phyloP scores from a whole-genome alignment of 64 coral and sea anemone genomes.

The Actinia tenebrosa region DNA sequence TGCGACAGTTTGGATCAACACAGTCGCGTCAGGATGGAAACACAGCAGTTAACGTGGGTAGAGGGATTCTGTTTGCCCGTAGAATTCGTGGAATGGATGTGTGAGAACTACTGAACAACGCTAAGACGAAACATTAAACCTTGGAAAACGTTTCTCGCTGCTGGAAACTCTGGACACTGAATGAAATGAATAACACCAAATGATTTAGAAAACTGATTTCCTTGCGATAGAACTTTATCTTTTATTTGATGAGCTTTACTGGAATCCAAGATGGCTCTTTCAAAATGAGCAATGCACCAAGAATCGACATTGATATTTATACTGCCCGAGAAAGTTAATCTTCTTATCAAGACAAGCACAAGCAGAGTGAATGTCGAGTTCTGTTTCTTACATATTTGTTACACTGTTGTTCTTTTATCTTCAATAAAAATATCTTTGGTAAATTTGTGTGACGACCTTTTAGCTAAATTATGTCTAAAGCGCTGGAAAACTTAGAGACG shows the following conservation, averaged over 20 bases:
- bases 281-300: neutral
- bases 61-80: neutral
- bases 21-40: neutral
- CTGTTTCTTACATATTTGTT: neutral
- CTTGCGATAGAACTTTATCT: neutral
- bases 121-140: neutral
- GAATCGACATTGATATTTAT: neutral
- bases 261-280: neutral
- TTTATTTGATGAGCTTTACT: neutral
- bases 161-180: too few species aligned
- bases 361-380: too few species aligned
- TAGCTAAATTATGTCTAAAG: neutral
- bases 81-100: neutral
- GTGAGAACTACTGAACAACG: neutral
- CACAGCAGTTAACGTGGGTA: neutral
- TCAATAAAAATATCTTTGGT: neutral
- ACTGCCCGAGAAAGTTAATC: neutral
- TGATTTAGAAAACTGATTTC: too few species aligned
- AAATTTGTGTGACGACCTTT: neutral
- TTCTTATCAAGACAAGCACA: neutral
- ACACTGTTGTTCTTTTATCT: neutral
- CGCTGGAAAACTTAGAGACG: neutral
- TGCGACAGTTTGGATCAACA: neutral
- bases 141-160: neutral
- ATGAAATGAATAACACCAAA: too few species aligned